Percentiles rank a stretch among this genome's conserved stretches.
These are phyloP conservation scores for Drosophila austrosaltans DNA, from an alignment of 2,888 invertebrate genomes.

Conservation along the genomic window DNA sequence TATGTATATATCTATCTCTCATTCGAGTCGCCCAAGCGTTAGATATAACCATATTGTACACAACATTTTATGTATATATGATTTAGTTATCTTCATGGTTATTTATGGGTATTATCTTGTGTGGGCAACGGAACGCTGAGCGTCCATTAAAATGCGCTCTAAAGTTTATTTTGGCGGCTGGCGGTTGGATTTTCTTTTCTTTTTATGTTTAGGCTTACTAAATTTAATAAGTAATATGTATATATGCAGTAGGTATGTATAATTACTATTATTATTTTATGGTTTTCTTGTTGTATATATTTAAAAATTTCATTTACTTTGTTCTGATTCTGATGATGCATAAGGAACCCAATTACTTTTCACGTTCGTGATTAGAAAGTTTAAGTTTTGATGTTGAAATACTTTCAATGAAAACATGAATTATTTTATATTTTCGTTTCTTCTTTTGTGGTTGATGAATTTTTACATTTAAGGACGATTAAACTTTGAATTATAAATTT, in stretches of 20 bases:
- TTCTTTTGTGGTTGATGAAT: constrained; percentile 38
- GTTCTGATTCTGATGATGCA: constrained; percentile 51
- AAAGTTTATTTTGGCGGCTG: constrained; percentile 76
- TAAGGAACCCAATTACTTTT: constrained; percentile 74
- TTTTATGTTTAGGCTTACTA: constrained; percentile 31
- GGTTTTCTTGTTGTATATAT: constrained; percentile 19
- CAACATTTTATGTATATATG: constrained; percentile 27
- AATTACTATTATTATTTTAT: constrained; percentile 28
- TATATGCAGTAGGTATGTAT: constrained; percentile 35
- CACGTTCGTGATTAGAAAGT: constrained; percentile 27
- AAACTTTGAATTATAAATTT: constrained; percentile 52
- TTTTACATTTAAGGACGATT: constrained; percentile 68
- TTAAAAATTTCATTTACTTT: constrained; percentile 61
- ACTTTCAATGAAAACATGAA: constrained; percentile 40
- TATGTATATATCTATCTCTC: constrained; percentile 8
- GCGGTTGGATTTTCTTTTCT: constrained; percentile 22
- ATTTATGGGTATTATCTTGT: constrained; percentile 25
- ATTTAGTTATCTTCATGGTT: constrained; percentile 27
- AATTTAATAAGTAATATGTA: constrained; percentile 52
- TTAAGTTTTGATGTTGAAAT: constrained; percentile 40
- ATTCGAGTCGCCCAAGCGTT: constrained; percentile 66
- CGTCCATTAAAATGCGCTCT: constrained; percentile 73
- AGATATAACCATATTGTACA: constrained; percentile 46
- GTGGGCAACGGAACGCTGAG: constrained; percentile 55
- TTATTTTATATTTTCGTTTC: constrained; percentile 35